Conservation (phyloP, 2,113 vertebrate genomes). For the Dipodomys spectabilis region DNA sequence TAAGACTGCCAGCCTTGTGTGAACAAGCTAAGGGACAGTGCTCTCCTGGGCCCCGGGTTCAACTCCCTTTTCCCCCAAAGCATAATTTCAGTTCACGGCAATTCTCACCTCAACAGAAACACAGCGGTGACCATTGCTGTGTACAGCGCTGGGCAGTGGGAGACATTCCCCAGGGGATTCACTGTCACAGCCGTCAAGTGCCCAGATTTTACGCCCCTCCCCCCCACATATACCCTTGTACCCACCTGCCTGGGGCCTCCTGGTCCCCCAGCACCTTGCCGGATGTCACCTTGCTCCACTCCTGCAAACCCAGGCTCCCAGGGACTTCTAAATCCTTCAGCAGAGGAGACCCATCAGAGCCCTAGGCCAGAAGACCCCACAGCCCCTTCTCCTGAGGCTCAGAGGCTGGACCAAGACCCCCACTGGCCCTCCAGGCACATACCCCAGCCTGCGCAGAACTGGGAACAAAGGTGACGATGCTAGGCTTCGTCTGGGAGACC, state of each 20-base stretch:
- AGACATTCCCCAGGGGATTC: not conserved
- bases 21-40: too few relatives aligned
- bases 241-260: slow-evolving; percentile 72
- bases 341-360: not conserved
- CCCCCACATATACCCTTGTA: accelerated
- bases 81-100: not conserved
- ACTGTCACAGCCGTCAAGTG: accelerated
- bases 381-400: not conserved
- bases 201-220: not conserved
- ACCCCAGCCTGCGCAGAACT: not conserved
- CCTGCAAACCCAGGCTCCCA: accelerated
- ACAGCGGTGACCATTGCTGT: too few relatives aligned
- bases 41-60: not conserved
- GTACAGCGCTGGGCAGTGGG: not conserved
- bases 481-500: slow-evolving; percentile 58
- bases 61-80: too few relatives aligned
- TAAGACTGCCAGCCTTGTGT: too few relatives aligned
- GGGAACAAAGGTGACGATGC: slow-evolving; percentile 76
- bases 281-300: slow-evolving; percentile 69
- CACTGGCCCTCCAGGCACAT: accelerated
- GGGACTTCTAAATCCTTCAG: slow-evolving; percentile 32
- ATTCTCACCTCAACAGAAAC: not conserved
- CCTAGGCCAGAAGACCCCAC: not conserved
- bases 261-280: slow-evolving; percentile 65
- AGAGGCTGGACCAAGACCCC: not conserved